A percentile compares a stretch with the other conserved stretches of the same genome.
phyloP scores from a whole-genome alignment of 2,888 invertebrate species.

The Eurytoma californica region DNA sequence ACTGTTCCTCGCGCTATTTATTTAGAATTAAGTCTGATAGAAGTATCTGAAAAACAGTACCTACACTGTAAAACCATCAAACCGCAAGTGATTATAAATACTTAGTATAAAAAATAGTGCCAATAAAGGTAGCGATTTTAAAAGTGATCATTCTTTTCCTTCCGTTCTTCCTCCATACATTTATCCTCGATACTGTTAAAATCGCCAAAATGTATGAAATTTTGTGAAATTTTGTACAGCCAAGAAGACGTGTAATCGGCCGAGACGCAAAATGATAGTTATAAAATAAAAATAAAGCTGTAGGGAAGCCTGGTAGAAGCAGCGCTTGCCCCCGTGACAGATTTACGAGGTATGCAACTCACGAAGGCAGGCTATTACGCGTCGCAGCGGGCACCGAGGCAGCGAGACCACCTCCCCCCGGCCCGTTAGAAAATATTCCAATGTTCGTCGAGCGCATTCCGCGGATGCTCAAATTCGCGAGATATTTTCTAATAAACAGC shows the following conservation, averaged over 20 bases:
- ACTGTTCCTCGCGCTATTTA: no score
- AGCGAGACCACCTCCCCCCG: neutral
- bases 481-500: constrained; percentile 29
- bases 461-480: constrained; percentile 27
- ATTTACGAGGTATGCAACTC: constrained; percentile 16
- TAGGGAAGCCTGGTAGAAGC: no score
- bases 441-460: constrained; percentile 28
- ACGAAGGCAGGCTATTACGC: constrained; percentile 5
- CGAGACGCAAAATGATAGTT: no score
- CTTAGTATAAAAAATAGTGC: neutral
- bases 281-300: no score
- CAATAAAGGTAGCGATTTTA: neutral
- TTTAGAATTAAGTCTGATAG: neutral
- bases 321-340: constrained; percentile 5
- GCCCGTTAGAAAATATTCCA: constrained; percentile 29
- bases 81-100: neutral
- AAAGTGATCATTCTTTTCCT: neutral
- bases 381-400: neutral
- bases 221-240: no score
- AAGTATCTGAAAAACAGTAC: neutral
- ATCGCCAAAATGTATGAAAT: no score
- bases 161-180: neutral
- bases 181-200: no score
- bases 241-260: no score
- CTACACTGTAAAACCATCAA: constrained; percentile 5